Conservation (phyloP, 2,113 vertebrate species). For the Ranitomeya imitator region DNA sequence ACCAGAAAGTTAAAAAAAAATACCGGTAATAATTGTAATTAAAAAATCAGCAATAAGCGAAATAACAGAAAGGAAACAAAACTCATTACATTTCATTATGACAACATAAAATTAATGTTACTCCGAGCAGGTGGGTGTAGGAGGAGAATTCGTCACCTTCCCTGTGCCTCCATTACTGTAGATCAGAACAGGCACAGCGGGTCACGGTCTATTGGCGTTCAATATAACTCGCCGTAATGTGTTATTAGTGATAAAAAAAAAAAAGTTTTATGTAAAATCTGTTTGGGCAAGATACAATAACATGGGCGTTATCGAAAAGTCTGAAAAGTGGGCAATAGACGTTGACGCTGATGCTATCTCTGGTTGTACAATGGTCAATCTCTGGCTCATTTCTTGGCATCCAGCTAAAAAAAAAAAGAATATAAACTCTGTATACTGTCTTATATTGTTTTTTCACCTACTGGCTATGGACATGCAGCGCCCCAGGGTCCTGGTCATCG, state of each 20-base stretch:
- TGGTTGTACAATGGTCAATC: too few relatives aligned
- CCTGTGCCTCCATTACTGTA: background rate
- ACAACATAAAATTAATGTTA: constrained; percentile 19
- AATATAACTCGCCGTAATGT: background rate
- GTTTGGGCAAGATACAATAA: background rate
- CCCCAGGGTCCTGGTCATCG: too few relatives aligned
- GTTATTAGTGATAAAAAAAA: background rate
- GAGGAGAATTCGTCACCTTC: background rate
- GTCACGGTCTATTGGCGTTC: background rate
- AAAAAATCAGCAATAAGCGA: background rate
- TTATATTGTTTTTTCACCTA: too few relatives aligned
- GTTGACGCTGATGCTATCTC: too few relatives aligned
- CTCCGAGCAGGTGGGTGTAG: background rate
- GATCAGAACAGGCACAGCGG: background rate
- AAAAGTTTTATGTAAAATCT: background rate
- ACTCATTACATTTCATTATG: background rate
- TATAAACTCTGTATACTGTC: too few relatives aligned
- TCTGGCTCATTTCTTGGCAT: too few relatives aligned
- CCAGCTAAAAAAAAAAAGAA: too few relatives aligned
- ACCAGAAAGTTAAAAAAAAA: background rate
- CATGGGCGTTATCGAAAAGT: too few relatives aligned
- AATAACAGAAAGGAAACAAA: background rate
- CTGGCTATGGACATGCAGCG: too few relatives aligned
- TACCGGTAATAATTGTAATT: background rate
- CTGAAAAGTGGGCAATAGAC: too few relatives aligned